Base-by-base conservation (phyloP, 1,140 invertebrate genomes). In the Cecropterus lyciades region DNA sequence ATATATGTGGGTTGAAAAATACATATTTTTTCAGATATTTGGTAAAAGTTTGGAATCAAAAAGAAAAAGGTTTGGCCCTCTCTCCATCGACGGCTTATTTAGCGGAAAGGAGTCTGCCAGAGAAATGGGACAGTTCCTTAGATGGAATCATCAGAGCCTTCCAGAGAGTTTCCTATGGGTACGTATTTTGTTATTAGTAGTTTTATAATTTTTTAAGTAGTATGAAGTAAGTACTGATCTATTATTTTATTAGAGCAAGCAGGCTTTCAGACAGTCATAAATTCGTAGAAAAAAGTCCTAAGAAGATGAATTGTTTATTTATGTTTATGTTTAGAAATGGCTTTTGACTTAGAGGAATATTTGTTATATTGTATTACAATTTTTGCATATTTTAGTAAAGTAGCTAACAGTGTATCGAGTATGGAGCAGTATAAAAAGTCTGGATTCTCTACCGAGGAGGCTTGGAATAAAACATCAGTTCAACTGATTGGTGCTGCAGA, bases 391-490 rank as follows among this genome's bases (percentile, higher is more conserved):
- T 78, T 87, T 15, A 96, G 96, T 30, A 96, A 96, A 93, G 93
- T 96, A 69, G 92, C 94, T n/a, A 67, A 93, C 20, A 94, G 95
- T n/a, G 93, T 93, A 33, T 89, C 93, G 10, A 94, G 94, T 63
- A 93, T 97, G 43, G 93, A 95, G 43, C 87, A 92, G 33, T 91
- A 94, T 66, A 92, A 93, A 6, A 91, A 88, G 45, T 89, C 79
- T 33, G 96, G 96, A 15, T 73, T 93, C 14, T 80, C 92, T 1
- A 87, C 91, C 0, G 96, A 97, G 85, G 94, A 97, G 67, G 97
- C 97, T 1, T 98, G 96, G 95, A 98, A 98, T 85, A 92, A 94
- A 49, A 94, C 95, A 13, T 97, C 97, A 6, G 95, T 97, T 16
- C 95, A 96, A 83, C 87, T 98, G 8, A 94, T 95, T n/a, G 93